Conservation (phyloP, 64 coral and sea anemone genomes). For the Montipora capricornis region DNA sequence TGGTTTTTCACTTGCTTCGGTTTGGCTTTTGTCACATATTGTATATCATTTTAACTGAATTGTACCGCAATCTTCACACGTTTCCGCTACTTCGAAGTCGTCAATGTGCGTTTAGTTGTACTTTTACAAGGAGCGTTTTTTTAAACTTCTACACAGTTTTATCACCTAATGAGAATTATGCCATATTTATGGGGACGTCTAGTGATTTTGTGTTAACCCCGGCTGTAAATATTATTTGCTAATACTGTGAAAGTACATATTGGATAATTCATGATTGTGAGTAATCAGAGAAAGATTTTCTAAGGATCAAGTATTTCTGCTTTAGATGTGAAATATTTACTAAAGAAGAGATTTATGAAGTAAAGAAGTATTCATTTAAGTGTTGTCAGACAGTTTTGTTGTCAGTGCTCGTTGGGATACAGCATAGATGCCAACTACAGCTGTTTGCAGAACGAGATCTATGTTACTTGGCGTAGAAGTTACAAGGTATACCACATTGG, state of each 20-base stretch:
- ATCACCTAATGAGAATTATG: neutral
- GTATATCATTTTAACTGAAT: too few relatives aligned
- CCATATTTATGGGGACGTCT: neutral
- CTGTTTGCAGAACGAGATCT: too few relatives aligned
- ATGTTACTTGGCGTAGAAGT: too few relatives aligned
- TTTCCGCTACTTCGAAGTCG: too few relatives aligned
- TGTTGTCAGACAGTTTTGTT: neutral
- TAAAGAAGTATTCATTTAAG: neutral
- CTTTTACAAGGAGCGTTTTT: too few relatives aligned
- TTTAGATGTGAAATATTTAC: slow-evolving; percentile 28
- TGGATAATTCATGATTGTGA: neutral
- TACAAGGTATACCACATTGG: too few relatives aligned
- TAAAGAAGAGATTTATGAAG: slow-evolving; percentile 31
- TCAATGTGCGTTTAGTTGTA: too few relatives aligned
- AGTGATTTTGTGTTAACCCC: neutral
- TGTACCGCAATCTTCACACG: too few relatives aligned
- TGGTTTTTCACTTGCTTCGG: too few relatives aligned
- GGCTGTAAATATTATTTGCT: slow-evolving; percentile 14
- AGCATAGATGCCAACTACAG: too few relatives aligned
- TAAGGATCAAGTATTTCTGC: slow-evolving; percentile 22
- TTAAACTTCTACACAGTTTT: too few relatives aligned
- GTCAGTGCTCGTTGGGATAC: neutral
- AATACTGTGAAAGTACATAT: neutral
- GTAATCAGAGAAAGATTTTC: neutral
- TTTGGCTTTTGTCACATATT: too few relatives aligned